Evolutionary conservation across 2,113 vertebrate species (phyloP), one percentile per base, ranked within the genome.

Genomic region (Xenopus borealis): DNA sequence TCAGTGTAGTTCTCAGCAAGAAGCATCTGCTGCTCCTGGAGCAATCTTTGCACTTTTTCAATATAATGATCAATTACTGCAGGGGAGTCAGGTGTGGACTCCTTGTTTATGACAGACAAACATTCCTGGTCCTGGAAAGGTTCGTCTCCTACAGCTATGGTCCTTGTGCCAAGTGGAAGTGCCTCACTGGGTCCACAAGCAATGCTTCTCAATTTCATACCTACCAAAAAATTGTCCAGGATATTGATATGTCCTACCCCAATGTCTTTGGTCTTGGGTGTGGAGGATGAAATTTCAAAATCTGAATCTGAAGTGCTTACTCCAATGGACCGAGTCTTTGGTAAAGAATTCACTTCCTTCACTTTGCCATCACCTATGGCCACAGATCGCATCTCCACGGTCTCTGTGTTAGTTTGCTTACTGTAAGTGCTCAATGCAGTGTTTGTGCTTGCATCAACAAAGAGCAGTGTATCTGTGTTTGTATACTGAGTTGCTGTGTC

Each of bases 1-100:
- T 99, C 97, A 9, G 86, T 94, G 71, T 99, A 98, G 84, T 98
- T 99, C 86, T 98, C 95, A 0, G 97, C 93, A 62, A 99, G 91
- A 69, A 99, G 88, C 71, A 89, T 94, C 71, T 99, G 96, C 78
- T 99, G 97, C 66, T 99, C 97, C 66, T 95, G 92, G 74, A 99
- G 85, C 75, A 99, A 91, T 80, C 94, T 97, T 83, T 97, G 97
- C 44, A 99, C 94, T 0, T 86, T 90, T 72, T 98, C 96, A 0
- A 99, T 98, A 82, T 98, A 98, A 79, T 98, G 96, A 82, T 98
- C 94, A 84, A 99, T 87, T 58, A 91, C 89, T 0, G 81, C 87
- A 45, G 77, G 83, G 33, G 87, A 80, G 16, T 91, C 88, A 5
- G 87, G 16, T 0, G 81, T 81, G 19, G 85, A 68, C 53, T 58